Conservation (phyloP, 2,888 invertebrate genomes). For the Hirtodrosophila cameraria region DNA sequence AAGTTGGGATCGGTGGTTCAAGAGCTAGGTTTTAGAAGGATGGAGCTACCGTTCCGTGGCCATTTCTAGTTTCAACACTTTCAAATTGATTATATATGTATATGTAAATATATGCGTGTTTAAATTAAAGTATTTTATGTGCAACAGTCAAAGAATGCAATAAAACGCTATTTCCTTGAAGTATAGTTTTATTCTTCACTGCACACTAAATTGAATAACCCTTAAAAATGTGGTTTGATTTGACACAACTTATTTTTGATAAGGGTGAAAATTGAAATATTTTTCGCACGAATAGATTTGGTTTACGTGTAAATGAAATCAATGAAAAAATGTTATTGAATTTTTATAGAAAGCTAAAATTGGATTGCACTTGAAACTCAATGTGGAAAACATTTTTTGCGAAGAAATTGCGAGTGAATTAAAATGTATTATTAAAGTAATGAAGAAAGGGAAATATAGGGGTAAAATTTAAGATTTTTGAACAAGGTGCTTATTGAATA, state of each 20-base stretch:
- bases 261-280: conserved; percentile 53
- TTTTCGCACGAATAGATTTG: conserved; percentile 64
- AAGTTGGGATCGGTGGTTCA: too few relatives aligned
- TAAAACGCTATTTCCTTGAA: conserved; percentile 18
- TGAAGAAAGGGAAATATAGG: too few relatives aligned
- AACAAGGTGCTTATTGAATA: too few relatives aligned
- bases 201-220: conserved; percentile 50
- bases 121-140: conserved; percentile 7
- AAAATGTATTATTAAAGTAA: too few relatives aligned
- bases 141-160: conserved; percentile 23
- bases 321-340: conserved; percentile 27
- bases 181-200: conserved; percentile 17
- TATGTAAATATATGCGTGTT: not conserved
- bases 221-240: conserved; percentile 41
- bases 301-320: conserved; percentile 45
- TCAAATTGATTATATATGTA: not conserved
- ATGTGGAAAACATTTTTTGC: not conserved
- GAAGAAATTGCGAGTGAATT: not conserved
- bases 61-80: not conserved
- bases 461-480: too few relatives aligned
- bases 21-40: too few relatives aligned
- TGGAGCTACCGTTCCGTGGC: too few relatives aligned
- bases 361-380: not conserved
- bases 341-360: conserved; percentile 1
- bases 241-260: conserved; percentile 1